phyloP scores from a whole-genome alignment of 1,140 invertebrate genomes.

The Lanistes nyassanus region DNA sequence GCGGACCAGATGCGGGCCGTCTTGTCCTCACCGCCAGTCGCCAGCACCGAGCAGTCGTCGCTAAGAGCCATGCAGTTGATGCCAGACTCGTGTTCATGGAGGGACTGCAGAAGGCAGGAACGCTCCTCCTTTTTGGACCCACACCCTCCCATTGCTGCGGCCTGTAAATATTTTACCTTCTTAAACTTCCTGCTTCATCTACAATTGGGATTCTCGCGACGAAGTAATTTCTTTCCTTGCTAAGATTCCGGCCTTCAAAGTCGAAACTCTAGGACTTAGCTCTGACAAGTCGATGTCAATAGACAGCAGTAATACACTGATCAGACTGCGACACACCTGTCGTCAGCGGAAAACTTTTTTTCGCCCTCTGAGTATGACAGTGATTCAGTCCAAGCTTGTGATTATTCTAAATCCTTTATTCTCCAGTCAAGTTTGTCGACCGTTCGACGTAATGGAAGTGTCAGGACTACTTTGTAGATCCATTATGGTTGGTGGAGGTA shows the following conservation, averaged over 20 bases:
- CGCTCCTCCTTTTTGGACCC: slow-evolving; percentile 52
- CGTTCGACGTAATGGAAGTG: background rate
- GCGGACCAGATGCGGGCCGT: slow-evolving; percentile 70
- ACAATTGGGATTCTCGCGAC: background rate
- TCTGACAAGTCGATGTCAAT: no score
- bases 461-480: no score
- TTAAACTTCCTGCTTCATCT: background rate
- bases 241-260: background rate
- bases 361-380: background rate
- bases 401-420: no score
- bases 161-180: background rate
- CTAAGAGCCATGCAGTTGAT: slow-evolving; percentile 72
- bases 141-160: slow-evolving; percentile 54
- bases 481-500: no score
- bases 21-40: slow-evolving; percentile 71
- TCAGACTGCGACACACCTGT: no score
- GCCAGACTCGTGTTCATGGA: slow-evolving; percentile 66
- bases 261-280: background rate
- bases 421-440: no score
- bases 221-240: background rate
- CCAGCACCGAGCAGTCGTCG: slow-evolving; percentile 71
- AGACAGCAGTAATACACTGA: no score
- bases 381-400: background rate
- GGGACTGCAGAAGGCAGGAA: slow-evolving; percentile 53
- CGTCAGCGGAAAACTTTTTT: no score